Conservation (phyloP, 2,888 invertebrate genomes). For the Caenorhabditis afra region DNA sequence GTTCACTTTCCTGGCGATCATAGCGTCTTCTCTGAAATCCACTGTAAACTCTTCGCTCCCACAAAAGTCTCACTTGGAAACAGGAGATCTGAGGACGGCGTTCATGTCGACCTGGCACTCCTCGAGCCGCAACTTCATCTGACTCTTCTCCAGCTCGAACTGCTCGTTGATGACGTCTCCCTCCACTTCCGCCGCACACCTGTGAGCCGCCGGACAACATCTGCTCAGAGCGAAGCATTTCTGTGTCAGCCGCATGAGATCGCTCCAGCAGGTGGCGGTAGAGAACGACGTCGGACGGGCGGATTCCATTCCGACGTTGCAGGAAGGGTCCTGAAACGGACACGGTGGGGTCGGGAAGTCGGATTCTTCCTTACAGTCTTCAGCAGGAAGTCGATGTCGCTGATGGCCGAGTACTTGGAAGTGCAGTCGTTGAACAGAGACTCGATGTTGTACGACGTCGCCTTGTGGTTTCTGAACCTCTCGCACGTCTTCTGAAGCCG, state of each 20-base stretch:
- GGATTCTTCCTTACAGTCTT: conserved; percentile 22
- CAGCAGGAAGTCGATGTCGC: conserved; percentile 48
- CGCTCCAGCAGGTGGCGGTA: conserved; percentile 53
- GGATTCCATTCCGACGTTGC: conserved; percentile 27
- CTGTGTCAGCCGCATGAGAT: conserved; percentile 51
- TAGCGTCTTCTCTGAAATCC: conserved; percentile 52
- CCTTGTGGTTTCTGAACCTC: conserved; percentile 42
- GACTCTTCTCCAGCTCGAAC: conserved; percentile 52
- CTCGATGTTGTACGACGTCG: conserved; percentile 53
- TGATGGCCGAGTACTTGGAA: conserved; percentile 34
- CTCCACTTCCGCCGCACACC: conserved; percentile 42
- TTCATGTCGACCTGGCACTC: conserved; percentile 50
- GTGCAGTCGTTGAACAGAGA: conserved; percentile 45
- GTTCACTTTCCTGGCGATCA: conserved; percentile 51
- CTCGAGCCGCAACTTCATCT: conserved; percentile 45
- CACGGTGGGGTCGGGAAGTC: not conserved
- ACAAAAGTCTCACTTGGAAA: conserved; percentile 23
- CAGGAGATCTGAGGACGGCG: conserved; percentile 26
- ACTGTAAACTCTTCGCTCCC: not conserved
- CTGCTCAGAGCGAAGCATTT: conserved; percentile 53
- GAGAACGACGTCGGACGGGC: conserved; percentile 5
- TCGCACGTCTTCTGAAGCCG: no score
- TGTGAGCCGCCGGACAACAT: conserved; percentile 53
- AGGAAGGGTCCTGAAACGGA: conserved; percentile 39
- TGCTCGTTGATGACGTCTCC: conserved; percentile 37